phyloP scores from a whole-genome alignment of 2,797 vertebrate species.

The Myoxocephalus aenaeus region DNA sequence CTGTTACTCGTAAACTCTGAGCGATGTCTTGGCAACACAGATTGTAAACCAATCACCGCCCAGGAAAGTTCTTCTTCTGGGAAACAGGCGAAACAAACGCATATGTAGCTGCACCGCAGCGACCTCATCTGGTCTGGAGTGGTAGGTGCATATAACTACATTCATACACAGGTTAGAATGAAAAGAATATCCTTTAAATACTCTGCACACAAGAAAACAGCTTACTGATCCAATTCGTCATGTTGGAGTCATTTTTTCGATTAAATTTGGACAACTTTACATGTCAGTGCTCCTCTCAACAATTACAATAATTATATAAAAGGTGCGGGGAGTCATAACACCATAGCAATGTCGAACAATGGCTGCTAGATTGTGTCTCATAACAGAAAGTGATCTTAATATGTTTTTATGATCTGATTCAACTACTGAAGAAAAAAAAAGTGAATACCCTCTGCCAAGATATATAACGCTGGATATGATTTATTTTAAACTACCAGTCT shows the following conservation, averaged over 20 bases:
- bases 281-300: neutral
- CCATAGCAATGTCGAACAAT: neutral
- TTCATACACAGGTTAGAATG: neutral
- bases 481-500: neutral
- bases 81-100: neutral
- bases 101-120: neutral
- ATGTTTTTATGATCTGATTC: neutral
- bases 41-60: constrained; percentile 54
- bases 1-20: constrained; percentile 52
- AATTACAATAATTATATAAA: neutral
- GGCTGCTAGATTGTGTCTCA: neutral
- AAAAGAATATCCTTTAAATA: neutral
- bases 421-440: neutral
- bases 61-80: constrained; percentile 26
- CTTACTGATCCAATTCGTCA: neutral
- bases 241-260: neutral
- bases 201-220: neutral
- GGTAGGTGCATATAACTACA: neutral
- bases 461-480: too few relatives aligned
- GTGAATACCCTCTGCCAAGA: neutral
- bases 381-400: neutral
- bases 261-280: neutral
- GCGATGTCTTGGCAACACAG: constrained; percentile 70
- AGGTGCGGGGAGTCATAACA: neutral
- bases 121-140: constrained; percentile 8